Percentiles rank a stretch among this genome's conserved stretches.
These are phyloP conservation scores for Maniola hyperantus DNA, from an alignment of 2,888 invertebrate species.

Conservation along the genomic window DNA sequence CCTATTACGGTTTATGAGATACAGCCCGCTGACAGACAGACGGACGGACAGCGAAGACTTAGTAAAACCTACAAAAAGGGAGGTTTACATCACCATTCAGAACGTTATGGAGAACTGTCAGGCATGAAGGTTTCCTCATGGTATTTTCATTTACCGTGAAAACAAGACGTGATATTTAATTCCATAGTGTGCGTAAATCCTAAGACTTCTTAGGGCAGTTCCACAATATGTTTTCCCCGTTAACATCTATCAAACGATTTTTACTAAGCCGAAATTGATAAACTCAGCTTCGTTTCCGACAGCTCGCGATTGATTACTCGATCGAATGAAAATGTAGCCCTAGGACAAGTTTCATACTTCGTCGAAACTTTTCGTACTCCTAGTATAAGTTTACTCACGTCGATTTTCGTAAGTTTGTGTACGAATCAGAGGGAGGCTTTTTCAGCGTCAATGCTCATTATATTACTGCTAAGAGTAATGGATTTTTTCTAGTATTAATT, in stretches of 20 bases:
- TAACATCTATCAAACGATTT: slow-evolving; percentile 34
- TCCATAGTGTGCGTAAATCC: not conserved
- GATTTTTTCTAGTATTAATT: too few relatives aligned
- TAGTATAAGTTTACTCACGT: slow-evolving; percentile 7
- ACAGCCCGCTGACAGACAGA: too few relatives aligned
- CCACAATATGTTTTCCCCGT: slow-evolving; percentile 19
- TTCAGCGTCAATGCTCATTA: too few relatives aligned
- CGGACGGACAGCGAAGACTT: too few relatives aligned
- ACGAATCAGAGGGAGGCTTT: not conserved
- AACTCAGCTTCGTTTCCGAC: slow-evolving; percentile 37
- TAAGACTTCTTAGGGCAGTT: not conserved
- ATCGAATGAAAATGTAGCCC: slow-evolving; percentile 15
- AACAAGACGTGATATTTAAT: too few relatives aligned
- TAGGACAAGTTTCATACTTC: slow-evolving; percentile 9
- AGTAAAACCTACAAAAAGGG: too few relatives aligned
- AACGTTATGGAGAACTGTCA: too few relatives aligned
- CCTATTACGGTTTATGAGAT: too few relatives aligned
- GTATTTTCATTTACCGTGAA: too few relatives aligned
- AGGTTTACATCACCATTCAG: too few relatives aligned
- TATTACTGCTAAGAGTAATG: too few relatives aligned
- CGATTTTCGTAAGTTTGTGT: not conserved
- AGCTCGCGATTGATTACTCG: slow-evolving; percentile 38
- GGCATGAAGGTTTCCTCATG: too few relatives aligned
- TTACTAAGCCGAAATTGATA: slow-evolving; percentile 38
- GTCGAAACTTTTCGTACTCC: not conserved